These are phyloP conservation scores for Cydia fagiglandana DNA, from an alignment of 1,140 invertebrate genomes.

Conservation along the genomic window DNA sequence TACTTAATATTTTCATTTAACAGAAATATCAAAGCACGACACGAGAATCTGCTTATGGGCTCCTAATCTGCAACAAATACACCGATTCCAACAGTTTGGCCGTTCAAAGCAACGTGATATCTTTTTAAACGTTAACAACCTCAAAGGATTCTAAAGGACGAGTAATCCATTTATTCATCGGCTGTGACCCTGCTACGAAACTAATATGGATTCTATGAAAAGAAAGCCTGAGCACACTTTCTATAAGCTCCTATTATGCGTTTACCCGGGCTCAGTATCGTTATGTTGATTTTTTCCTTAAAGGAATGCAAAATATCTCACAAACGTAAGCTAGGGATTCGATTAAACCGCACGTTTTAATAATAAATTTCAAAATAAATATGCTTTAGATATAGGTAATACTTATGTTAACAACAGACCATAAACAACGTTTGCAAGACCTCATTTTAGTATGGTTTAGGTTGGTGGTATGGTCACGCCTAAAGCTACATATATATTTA, in stretches of 20 bases:
- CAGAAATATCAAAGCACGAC: no score
- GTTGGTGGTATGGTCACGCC: no score
- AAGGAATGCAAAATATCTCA: neutral
- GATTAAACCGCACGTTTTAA: neutral
- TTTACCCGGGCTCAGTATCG: neutral
- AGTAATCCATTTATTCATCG: slow-evolving; percentile 30
- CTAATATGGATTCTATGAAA: slow-evolving; percentile 24
- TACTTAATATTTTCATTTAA: no score
- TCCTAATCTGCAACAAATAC: no score
- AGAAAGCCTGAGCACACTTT: slow-evolving; percentile 1
- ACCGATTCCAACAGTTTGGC: neutral
- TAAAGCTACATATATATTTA: no score
- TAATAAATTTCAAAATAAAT: neutral
- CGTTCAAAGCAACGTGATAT: neutral
- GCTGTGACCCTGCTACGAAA: slow-evolving; percentile 16
- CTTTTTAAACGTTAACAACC: neutral
- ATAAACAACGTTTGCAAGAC: no score
- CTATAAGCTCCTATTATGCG: slow-evolving; percentile 11
- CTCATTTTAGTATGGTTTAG: no score
- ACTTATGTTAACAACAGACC: no score
- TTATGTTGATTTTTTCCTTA: slow-evolving; percentile 15
- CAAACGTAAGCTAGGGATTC: neutral
- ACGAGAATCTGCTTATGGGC: no score
- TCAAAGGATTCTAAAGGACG: slow-evolving; percentile 13
- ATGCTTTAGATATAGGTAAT: no score